Conservation (phyloP, 2,888 invertebrate genomes). For the Drosophila niveifrons region DNA sequence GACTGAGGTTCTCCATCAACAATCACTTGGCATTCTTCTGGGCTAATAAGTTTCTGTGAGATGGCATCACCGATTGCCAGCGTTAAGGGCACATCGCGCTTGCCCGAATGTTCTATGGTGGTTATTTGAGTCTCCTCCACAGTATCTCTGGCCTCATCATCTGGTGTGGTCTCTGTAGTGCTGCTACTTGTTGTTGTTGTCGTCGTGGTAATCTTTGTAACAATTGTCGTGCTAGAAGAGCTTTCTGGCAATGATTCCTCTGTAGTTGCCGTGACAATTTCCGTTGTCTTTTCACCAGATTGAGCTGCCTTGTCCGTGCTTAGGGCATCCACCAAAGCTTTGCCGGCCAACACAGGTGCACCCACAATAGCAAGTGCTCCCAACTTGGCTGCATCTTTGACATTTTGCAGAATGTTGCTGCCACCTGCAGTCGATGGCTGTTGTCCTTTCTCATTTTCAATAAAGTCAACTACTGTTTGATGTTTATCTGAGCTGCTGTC, state of each 20-base stretch:
- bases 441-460: slow-evolving; percentile 60
- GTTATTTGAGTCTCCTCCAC: slow-evolving; percentile 46
- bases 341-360: slow-evolving; percentile 95
- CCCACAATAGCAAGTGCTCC: slow-evolving; percentile 95
- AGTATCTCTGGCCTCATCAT: slow-evolving; percentile 70
- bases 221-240: slow-evolving; percentile 42
- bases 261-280: slow-evolving; percentile 23
- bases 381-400: slow-evolving; percentile 91
- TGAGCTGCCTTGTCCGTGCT: slow-evolving; percentile 86
- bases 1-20: slow-evolving; percentile 88
- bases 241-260: slow-evolving; percentile 20
- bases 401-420: slow-evolving; percentile 72
- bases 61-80: slow-evolving; percentile 89
- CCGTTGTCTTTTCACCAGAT: slow-evolving; percentile 53
- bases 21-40: slow-evolving; percentile 88
- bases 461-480: slow-evolving; percentile 70
- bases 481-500: slow-evolving; percentile 40
- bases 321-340: slow-evolving; percentile 93
- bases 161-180: slow-evolving; percentile 35
- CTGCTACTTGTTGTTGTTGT: slow-evolving; percentile 47
- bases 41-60: slow-evolving; percentile 88
- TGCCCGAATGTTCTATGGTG: slow-evolving; percentile 42
- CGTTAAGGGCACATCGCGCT: slow-evolving; percentile 78
- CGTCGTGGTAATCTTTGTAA: slow-evolving; percentile 60
- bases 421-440: slow-evolving; percentile 19